Base-by-base conservation (phyloP, 1,140 invertebrate genomes). In the Drosophila kepulauana region DNA sequence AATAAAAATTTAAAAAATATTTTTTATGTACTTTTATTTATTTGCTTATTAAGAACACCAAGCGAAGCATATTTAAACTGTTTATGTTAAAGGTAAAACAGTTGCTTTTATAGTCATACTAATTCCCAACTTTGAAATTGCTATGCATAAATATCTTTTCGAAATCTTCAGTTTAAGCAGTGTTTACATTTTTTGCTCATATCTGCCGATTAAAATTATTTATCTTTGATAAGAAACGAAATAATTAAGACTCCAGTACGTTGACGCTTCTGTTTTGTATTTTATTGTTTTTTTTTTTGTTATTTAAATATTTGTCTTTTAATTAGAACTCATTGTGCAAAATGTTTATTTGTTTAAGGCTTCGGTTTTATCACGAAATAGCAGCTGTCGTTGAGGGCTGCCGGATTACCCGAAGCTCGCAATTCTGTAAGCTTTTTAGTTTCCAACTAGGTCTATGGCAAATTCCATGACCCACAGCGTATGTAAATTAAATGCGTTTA, bases 251-350 rank as follows among this genome's bases (percentile, higher is more conserved):
- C 30, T 30, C 64, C 66, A 38, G 68, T 71, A 45, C 49, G 62
- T 81, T 75, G 64, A 66, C 76, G 56, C 46, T 48, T 30, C 48
- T 49, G 11, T 61, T 63, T 49, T 30, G 13, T 16, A 6, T 41
- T 48, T 25, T 58, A 3, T 20, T 20, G 0, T 20, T 28, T 54
- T 33, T 10, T 45, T 49, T 67, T 35, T 35, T n/a, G 20, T 20
- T 16, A n/a, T 16, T 51, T 20, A 33, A 16, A 45, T 88, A 61
- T 71, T 87, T 87, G 11, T 13, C 43, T 63, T 20, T 68, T 87
- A 84, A 84, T 87, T 84, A 82, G 69, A 74, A 45, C 67, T 41
- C 48, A 49, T 88, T 88, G 75, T 82, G 56, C 16, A 46, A 61
- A 65, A 5, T 80, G 70, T 84, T 78, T 88, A 78, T 87, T 88